A percentile compares a stretch with the other conserved stretches of the same genome.
Evolutionary conservation across 2,797 vertebrate species (phyloP).

Genomic region (Macropodus opercularis): DNA sequence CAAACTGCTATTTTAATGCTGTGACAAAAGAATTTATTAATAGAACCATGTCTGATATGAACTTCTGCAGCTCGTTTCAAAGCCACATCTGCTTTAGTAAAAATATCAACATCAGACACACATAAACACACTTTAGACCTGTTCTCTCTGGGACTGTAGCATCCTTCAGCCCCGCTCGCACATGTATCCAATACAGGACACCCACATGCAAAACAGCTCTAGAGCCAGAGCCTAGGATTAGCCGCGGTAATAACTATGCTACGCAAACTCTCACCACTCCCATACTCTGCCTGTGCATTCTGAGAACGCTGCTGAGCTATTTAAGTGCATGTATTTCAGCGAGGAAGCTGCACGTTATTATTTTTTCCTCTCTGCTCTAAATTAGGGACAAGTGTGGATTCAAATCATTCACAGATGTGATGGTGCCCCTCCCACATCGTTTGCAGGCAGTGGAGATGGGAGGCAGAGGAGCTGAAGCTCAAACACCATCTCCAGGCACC

Average conservation of each 20-base stretch:
- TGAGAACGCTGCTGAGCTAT: constrained; percentile 50
- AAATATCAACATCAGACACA: constrained; percentile 21
- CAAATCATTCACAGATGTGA: constrained; percentile 76
- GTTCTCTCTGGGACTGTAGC: constrained; percentile 15
- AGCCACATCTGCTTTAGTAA: constrained; percentile 6
- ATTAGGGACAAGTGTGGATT: constrained; percentile 58
- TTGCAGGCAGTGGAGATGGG: constrained; percentile 53
- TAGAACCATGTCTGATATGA: constrained; percentile 56
- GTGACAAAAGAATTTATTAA: constrained; percentile 69
- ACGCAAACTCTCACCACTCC: constrained; percentile 56
- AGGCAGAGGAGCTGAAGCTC: constrained; percentile 43
- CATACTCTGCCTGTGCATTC: constrained; percentile 33
- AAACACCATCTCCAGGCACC: constrained; percentile 62
- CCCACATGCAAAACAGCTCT: constrained; percentile 46
- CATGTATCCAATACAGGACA: constrained; percentile 19
- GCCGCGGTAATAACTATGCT: constrained; percentile 65
- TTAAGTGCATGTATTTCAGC: constrained; percentile 58
- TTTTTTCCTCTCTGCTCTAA: constrained; percentile 36
- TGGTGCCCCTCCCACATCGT: constrained; percentile 51
- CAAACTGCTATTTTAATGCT: constrained; percentile 72
- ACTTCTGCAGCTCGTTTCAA: constrained; percentile 30
- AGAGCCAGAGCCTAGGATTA: constrained; percentile 54
- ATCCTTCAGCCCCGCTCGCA: constrained; percentile 17
- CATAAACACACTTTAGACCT: constrained; percentile 10
- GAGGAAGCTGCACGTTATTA: constrained; percentile 45